A percentile compares a stretch with the other conserved stretches of the same genome.
phyloP scores from a whole-genome alignment of 2,113 vertebrate genomes.

The Promerops cafer region DNA sequence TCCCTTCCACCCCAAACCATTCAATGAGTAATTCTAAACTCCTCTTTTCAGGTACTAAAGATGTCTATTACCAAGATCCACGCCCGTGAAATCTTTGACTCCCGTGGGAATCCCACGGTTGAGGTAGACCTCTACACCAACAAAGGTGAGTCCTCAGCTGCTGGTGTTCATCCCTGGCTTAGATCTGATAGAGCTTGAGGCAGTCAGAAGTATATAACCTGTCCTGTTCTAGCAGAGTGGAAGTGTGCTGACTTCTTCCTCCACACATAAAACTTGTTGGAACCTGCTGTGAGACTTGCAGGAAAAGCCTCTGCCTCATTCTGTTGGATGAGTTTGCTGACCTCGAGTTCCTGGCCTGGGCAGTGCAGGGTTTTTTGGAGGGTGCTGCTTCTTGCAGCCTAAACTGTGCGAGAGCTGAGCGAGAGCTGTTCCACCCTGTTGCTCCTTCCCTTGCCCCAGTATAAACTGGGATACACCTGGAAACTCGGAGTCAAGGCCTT shows the following conservation, averaged over 20 bases:
- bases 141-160: slow-evolving; percentile 77
- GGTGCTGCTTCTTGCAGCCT: background rate
- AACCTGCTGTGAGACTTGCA: background rate
- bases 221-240: background rate
- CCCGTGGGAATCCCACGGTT: slow-evolving; percentile 97
- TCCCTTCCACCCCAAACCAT: background rate
- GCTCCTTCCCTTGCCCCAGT: background rate
- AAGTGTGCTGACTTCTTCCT: background rate
- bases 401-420: background rate
- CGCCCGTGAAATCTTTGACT: slow-evolving; percentile 95
- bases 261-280: background rate
- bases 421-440: background rate
- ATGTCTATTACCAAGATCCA: slow-evolving; percentile 91
- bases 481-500: background rate
- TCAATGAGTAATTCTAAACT: background rate
- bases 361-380: background rate
- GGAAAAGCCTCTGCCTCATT: background rate
- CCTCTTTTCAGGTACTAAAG: slow-evolving; percentile 67
- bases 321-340: background rate
- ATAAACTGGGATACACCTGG: background rate
- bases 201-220: background rate
- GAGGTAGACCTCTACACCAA: slow-evolving; percentile 90
- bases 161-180: background rate
- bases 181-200: background rate
- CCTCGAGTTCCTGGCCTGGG: background rate